Conservation (phyloP, 2,888 invertebrate species). For the Phytoseiulus persimilis region DNA sequence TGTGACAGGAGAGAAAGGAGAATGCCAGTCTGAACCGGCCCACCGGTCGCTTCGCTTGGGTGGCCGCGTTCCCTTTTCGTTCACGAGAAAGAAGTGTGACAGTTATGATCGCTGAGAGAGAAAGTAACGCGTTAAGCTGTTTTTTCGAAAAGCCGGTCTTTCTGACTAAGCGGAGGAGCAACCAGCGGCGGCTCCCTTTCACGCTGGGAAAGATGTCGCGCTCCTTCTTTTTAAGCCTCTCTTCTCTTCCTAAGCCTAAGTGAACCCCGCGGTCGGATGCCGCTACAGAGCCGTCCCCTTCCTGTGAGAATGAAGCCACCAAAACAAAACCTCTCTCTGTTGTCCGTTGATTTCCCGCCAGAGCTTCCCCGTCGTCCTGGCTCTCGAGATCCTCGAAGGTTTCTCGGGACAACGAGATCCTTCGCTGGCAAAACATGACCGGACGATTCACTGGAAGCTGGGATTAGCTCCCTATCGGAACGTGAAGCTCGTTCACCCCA, state of each 20-base stretch:
- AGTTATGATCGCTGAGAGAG: neutral
- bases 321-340: neutral
- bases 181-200: neutral
- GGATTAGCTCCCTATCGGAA: neutral
- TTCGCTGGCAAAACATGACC: neutral
- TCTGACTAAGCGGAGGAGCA: neutral
- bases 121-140: neutral
- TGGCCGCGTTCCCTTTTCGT: neutral
- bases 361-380: neutral
- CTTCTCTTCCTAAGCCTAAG: neutral
- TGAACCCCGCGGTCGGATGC: neutral
- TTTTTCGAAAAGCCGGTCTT: conserved; percentile 5
- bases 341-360: neutral
- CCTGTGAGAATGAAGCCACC: neutral
- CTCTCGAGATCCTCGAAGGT: no score
- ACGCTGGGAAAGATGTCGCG: neutral
- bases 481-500: neutral
- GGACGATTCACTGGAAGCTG: neutral
- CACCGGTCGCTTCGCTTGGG: neutral
- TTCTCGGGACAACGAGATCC: neutral
- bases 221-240: neutral
- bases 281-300: neutral
- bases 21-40: neutral
- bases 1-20: neutral
- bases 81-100: neutral